Base-by-base conservation (phyloP, 1,140 invertebrate species). In the Drosophila pectinifera region DNA sequence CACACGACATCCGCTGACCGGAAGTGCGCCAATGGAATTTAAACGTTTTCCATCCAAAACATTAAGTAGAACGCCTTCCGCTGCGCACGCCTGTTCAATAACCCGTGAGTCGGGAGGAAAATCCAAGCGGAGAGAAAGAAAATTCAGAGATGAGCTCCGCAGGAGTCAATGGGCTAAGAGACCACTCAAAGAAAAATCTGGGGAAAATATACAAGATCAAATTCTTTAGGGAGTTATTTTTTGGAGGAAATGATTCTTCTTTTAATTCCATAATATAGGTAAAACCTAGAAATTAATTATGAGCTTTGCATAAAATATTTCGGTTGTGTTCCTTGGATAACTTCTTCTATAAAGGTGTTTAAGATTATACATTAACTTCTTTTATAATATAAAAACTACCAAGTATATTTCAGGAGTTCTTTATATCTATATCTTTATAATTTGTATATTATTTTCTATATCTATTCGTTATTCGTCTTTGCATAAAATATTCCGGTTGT, bases 31-130 rank as follows among this genome's bases (percentile, higher is more conserved):
- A 86, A 86, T 86, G 83, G 83, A 88, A 86, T 86, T 86, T 86
- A 86, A 86, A 86, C 83, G 83, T 77, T 86, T 86, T 76, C 78
- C 84, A 86, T 86, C 83, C 83, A 86, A 88, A 88, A 83, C 84
- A 86, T 86, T 86, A 86, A 86, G 84, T 86, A 65, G 75, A 79
- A 76, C 79, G 79, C 81, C 84, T 89, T 86, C 84, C 83, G 83
- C 38, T 70, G 84, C 67, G 83, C 84, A 88, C 84, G 83, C 83
- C 83, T 88, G 83, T 45, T 88, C 83, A 88, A 88, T 88, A 88
- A 61, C 76, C 83, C 83, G 72, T 88, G 75, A 73, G 73, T 42
- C 43, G 46, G 39, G 36, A 53, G 49, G 28, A 54, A 68, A 68
- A 26, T 36, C 28, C 45, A 26, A 36, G 20, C 14, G 5, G 22